Conservation (phyloP, 2,888 invertebrate genomes). For the Lasioglossum pauxillum region DNA sequence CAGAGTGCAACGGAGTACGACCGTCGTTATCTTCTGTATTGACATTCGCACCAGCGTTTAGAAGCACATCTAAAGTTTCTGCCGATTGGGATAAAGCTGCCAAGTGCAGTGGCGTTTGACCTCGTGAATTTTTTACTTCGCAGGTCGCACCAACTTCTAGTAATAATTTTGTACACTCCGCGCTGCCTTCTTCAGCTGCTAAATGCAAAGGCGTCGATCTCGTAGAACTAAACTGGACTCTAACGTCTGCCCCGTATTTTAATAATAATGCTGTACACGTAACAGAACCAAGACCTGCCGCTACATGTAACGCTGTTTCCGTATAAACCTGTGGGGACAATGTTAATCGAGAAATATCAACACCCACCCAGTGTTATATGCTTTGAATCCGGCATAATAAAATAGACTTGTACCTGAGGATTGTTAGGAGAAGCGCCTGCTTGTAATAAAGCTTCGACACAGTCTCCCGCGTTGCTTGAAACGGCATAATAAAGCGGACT, state of each 20-base stretch:
- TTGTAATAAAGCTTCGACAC: slow-evolving; percentile 90
- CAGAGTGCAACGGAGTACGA: slow-evolving; percentile 91
- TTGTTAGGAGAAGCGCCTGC: slow-evolving; percentile 94
- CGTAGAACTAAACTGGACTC: slow-evolving; percentile 89
- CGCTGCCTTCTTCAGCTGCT: slow-evolving; percentile 94
- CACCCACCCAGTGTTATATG: background rate
- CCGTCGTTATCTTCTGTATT: slow-evolving; percentile 90
- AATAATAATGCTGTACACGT: slow-evolving; percentile 90
- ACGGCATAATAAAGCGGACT: slow-evolving; percentile 95
- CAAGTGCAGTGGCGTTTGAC: slow-evolving; percentile 93
- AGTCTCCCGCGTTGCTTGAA: slow-evolving; percentile 90
- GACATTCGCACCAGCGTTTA: slow-evolving; percentile 88
- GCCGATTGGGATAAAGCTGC: slow-evolving; percentile 92
- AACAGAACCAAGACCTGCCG: slow-evolving; percentile 90
- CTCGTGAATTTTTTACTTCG: slow-evolving; percentile 90
- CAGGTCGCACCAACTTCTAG: slow-evolving; percentile 91
- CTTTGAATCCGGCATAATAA: background rate
- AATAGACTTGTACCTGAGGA: slow-evolving; percentile 87
- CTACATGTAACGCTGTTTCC: slow-evolving; percentile 93
- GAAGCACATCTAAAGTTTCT: slow-evolving; percentile 90
- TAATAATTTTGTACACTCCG: slow-evolving; percentile 90
- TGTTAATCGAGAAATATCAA: background rate
- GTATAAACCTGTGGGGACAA: slow-evolving; percentile 88
- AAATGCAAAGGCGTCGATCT: slow-evolving; percentile 93
- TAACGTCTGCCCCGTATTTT: slow-evolving; percentile 91